These are phyloP conservation scores for Atherix ibis DNA, from an alignment of 2,888 invertebrate species.

Conservation along the genomic window DNA sequence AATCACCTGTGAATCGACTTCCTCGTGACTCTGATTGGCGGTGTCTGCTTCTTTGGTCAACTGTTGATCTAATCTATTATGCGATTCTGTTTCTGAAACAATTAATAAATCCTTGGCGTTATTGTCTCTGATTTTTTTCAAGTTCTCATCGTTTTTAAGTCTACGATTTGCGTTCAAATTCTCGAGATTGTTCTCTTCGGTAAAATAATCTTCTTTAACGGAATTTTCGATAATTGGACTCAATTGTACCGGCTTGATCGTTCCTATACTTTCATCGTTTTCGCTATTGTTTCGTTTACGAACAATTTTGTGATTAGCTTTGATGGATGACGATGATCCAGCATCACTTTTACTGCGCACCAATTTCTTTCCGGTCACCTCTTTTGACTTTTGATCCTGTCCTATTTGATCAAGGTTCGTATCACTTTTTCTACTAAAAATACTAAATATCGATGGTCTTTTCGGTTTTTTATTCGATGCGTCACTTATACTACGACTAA, in stretches of 20 bases:
- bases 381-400: conserved; percentile 14
- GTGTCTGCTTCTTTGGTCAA: background rate
- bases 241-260: conserved; percentile 49
- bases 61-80: background rate
- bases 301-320: conserved; percentile 13
- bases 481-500: conserved; percentile 43
- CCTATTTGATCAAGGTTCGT: conserved; percentile 31
- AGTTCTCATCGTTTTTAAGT: conserved; percentile 13
- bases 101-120: background rate
- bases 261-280: conserved; percentile 36
- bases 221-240: conserved; percentile 68
- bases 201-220: conserved; percentile 53
- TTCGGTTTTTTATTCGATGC: conserved; percentile 36
- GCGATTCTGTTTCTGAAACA: background rate
- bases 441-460: conserved; percentile 47
- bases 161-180: conserved; percentile 11
- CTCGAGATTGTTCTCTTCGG: conserved; percentile 12
- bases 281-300: conserved; percentile 45
- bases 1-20: conserved; percentile 31
- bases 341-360: conserved; percentile 49
- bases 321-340: conserved; percentile 36
- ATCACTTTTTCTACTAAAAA: conserved; percentile 45
- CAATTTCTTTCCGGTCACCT: conserved; percentile 32
- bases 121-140: conserved; percentile 2
- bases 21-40: conserved; percentile 33